Conservation (phyloP, 2,797 vertebrate genomes). For the Poecilia velifera region DNA sequence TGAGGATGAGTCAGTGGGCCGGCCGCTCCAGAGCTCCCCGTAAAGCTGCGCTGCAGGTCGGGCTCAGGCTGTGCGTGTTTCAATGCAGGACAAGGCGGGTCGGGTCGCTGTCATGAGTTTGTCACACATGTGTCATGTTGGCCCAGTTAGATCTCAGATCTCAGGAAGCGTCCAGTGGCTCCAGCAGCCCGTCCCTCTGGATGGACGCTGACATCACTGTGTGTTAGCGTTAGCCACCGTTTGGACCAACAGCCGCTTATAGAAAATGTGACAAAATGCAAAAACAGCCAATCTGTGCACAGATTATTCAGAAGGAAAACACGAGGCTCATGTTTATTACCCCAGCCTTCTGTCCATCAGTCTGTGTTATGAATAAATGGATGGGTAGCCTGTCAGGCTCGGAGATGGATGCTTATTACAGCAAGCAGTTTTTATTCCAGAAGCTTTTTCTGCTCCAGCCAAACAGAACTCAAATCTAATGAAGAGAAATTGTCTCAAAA, state of each 20-base stretch:
- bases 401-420: conserved; percentile 29
- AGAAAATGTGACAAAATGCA: conserved; percentile 9
- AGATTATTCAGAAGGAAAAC: conserved; percentile 10
- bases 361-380: conserved; percentile 34
- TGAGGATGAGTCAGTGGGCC: conserved; percentile 26
- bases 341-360: conserved; percentile 22
- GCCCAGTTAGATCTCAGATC: conserved; percentile 61
- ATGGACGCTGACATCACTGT: conserved; percentile 16
- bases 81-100: conserved; percentile 28
- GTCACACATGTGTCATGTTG: conserved; percentile 70
- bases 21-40: neutral
- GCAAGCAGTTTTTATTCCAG: conserved; percentile 4
- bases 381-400: conserved; percentile 12
- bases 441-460: conserved; percentile 1
- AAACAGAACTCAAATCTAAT: conserved; percentile 20
- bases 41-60: neutral
- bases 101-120: conserved; percentile 47
- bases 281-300: conserved; percentile 3
- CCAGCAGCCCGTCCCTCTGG: conserved; percentile 14
- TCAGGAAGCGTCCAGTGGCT: conserved; percentile 32
- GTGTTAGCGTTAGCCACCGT: conserved; percentile 1
- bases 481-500: neutral
- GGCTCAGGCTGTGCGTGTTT: conserved; percentile 30
- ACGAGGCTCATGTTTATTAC: neutral
- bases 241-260: conserved; percentile 6